A percentile compares a stretch with the other conserved stretches of the same genome.
Evolutionary conservation across 2,797 vertebrate species (phyloP).

Genomic region (Chiloscyllium punctatum): DNA sequence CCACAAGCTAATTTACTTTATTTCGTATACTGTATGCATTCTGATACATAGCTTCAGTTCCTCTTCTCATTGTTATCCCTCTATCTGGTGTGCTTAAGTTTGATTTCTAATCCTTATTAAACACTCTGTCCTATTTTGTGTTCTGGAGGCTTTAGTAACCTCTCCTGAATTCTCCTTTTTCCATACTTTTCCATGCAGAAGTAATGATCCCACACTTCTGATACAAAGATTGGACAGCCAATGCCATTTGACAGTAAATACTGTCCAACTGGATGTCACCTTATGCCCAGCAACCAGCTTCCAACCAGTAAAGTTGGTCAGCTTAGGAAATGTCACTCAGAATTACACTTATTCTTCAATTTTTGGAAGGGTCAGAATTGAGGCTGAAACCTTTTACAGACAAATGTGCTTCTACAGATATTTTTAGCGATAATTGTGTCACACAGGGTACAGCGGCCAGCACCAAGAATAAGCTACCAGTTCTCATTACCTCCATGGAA

Average conservation of each 20-base stretch:
- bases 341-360: not conserved
- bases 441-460: constrained; percentile 87
- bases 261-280: not conserved
- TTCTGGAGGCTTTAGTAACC: no score
- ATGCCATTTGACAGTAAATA: not conserved
- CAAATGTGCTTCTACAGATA: not conserved
- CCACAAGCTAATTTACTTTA: no score
- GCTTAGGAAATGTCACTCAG: not conserved
- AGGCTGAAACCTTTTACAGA: not conserved
- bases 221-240: not conserved
- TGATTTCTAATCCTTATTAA: no score
- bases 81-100: no score
- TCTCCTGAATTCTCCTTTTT: no score
- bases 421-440: not conserved
- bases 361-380: not conserved
- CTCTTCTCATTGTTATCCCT: no score
- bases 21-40: no score
- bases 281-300: not conserved
- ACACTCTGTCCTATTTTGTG: no score
- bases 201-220: not conserved
- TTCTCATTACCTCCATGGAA: constrained; percentile 94
- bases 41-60: no score
- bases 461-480: constrained; percentile 96
- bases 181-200: no score
- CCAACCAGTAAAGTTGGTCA: not conserved